phyloP scores from a whole-genome alignment of 2,888 invertebrate species.

The Nemotelus nigrinus region DNA sequence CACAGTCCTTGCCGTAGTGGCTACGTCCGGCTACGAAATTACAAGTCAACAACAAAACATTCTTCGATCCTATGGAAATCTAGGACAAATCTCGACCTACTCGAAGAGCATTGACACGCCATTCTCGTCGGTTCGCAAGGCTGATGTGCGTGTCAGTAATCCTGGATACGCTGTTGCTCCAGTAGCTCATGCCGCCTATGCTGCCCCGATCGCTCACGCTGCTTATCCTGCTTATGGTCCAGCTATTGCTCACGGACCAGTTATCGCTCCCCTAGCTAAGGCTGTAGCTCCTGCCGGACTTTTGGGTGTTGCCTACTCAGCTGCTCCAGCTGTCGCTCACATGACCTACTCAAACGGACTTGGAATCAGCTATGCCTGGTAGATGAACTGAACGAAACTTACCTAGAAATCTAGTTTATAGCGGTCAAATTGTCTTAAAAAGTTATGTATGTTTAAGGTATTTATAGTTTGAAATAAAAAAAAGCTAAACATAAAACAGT shows the following conservation, averaged over 20 bases:
- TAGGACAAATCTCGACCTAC: conserved; percentile 76
- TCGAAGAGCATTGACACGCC: conserved; percentile 78
- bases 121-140: conserved; percentile 76
- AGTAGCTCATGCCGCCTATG: conserved; percentile 57
- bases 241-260: conserved; percentile 50
- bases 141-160: conserved; percentile 77
- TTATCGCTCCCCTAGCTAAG: conserved; percentile 50
- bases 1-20: not conserved
- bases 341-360: conserved; percentile 70
- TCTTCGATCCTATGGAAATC: conserved; percentile 72
- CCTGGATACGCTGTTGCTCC: conserved; percentile 65
- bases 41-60: conserved; percentile 72
- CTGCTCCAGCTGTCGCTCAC: conserved; percentile 72
- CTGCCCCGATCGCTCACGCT: conserved; percentile 61
- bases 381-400: conserved; percentile 53
- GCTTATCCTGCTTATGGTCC: conserved; percentile 51
- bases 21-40: conserved; percentile 42
- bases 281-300: conserved; percentile 67
- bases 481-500: conserved; percentile 8
- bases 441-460: conserved; percentile 43
- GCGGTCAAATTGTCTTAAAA: conserved; percentile 48
- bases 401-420: not conserved
- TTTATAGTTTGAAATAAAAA: conserved; percentile 40
- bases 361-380: conserved; percentile 70
- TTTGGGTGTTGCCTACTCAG: conserved; percentile 71